phyloP scores from a whole-genome alignment of 2,888 invertebrate genomes.

The Actias luna region DNA sequence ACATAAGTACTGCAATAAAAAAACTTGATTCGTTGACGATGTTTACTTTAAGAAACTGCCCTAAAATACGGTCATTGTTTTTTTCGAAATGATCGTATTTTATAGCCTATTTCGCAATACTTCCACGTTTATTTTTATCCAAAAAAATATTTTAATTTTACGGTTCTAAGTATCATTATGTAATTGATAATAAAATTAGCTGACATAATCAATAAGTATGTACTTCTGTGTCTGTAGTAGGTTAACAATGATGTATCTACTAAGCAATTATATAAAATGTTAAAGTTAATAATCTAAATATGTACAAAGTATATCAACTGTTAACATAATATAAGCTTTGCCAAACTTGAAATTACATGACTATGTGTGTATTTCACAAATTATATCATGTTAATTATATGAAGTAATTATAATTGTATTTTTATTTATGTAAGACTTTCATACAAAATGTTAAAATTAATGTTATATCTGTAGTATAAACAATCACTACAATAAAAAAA shows the following conservation, averaged over 20 bases:
- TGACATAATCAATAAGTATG: background rate
- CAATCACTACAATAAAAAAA: background rate
- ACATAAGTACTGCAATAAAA: slow-evolving; percentile 64
- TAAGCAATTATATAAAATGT: background rate
- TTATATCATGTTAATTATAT: background rate
- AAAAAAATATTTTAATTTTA: background rate
- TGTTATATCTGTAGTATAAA: background rate
- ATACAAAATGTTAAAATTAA: background rate
- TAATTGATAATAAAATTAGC: background rate
- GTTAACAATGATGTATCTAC: background rate
- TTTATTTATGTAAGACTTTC: background rate
- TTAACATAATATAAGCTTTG: too few species aligned
- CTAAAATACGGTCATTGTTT: background rate
- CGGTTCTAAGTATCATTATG: background rate
- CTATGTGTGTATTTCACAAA: background rate
- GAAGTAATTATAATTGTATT: too few species aligned
- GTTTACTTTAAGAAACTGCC: slow-evolving; percentile 6
- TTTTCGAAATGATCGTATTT: slow-evolving; percentile 1
- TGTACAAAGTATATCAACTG: too few species aligned
- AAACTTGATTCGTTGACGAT: slow-evolving; percentile 52
- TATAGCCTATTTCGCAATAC: background rate
- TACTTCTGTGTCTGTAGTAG: background rate
- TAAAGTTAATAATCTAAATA: too few species aligned
- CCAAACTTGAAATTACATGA: too few species aligned
- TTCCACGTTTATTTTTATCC: background rate